Base-by-base conservation (phyloP, 2,113 vertebrate species). In the Chloropsis cyanopogon region DNA sequence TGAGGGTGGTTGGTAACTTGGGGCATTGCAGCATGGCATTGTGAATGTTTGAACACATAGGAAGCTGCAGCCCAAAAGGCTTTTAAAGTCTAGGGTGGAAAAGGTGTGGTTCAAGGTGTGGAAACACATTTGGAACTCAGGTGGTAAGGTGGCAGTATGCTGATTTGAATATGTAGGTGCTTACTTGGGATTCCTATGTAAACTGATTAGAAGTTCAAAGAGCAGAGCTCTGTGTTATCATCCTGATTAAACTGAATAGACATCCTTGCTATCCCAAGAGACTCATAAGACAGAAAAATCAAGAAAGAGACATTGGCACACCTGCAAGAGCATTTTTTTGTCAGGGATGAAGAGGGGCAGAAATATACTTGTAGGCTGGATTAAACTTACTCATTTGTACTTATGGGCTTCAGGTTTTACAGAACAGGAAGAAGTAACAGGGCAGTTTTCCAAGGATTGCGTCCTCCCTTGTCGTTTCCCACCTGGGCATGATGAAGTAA, bases 381-480 rank as follows among this genome's bases (percentile, higher is more conserved):
- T 87, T 69, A 47, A 83, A 76, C 1, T 72, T 86, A 29, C 0
- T 85, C 0, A 20, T 83, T 92, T 92, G 21, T 68, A 56, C 14
- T 92, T 81, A 12, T 0, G 26, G 35, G 26, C 42, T 89, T 94
- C 73, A 95, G 89, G 49, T 96, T 93, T 86, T 91, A 82, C 79
- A 50, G 44, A 71, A 47, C 56, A 77, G 33, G 46, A 78, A 64
- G 82, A 57, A 44, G 77, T 96, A 75, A 91, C 14, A 1, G 96
- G 98, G 31, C 90, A 97, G 42, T 90, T 97, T 42, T 90, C 41
- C 26, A 41, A 85, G 33, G 95, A 88, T 7, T 97, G 97, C 73
- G 65, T 97, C 33, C 95, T 98, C 33, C 98, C 97, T 5, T 98
- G 98, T 76, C 11, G 0, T 23, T 98, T 98, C n/a, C 14, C 7